Evolutionary conservation across 2,797 vertebrate species (phyloP), one percentile per base, ranked within the genome.

Genomic region (Crocidura indochinensis): DNA sequence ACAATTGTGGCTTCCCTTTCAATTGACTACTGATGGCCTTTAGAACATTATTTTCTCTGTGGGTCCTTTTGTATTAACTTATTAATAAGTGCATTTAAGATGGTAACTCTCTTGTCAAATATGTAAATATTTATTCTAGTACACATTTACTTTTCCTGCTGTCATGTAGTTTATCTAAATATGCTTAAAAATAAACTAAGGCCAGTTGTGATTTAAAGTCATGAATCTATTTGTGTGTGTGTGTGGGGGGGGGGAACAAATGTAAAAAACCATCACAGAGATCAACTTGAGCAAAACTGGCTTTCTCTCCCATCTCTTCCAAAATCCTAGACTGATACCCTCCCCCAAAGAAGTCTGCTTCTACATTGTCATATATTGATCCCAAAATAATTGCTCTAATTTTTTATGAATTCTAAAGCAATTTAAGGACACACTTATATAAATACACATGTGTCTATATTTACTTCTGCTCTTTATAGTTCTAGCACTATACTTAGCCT

Each of bases 381-480:
- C 62, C n/a, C 69, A 27, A 69, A 46, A 74, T 71, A 29, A 91
- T 76, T 94, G 53, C 24, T 47, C 1, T 62, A 86, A 44, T 75
- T 65, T 2, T 71, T 90, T 3, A 12, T 84, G 69, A 44, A 83
- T 90, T 51, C 71, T 86, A 90, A 92, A 91, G 88, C 85, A 88
- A 75, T 81, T 93, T 88, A 83, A 91, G 31, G 86, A 88, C 80
- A 94, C 84, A 71, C 88, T 93, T 38, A 67, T 85, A 69, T 81
- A n/a, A 80, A 88, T 80, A 94, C 84, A 78, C 90, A 94, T 38
- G 68, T 85, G 73, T 80, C 53, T 67, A 38, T 49, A 29, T 92
- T 69, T 90, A 78, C 67, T 74, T 84, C 64, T n/a, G n/a, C 69
- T 91, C 77, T 76, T 88, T 20, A 0, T 71, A 75, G 71, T 68